Base-by-base conservation (phyloP, 2,113 vertebrate species). In the Macrotis lagotis region DNA sequence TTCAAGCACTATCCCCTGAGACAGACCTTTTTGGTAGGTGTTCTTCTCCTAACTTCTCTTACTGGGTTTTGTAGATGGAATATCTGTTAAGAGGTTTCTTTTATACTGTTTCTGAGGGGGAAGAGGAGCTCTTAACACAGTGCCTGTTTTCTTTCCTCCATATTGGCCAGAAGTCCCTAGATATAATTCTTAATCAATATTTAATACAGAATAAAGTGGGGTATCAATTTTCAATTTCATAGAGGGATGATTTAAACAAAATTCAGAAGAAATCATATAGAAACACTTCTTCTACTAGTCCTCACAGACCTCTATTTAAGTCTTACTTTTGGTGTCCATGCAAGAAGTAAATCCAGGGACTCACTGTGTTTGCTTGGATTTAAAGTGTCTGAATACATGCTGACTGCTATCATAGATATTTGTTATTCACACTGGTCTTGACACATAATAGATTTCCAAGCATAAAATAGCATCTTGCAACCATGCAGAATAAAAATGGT, bases 381-480 rank as follows among this genome's bases (percentile, higher is more conserved):
- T n/a, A 91, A 25, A 92, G 90, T 48, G 26, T 50, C 90, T 95
- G 90, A 92, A 74, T 31, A 93, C 25, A 55, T 49, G 49, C 49
- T 94, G 96, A 88, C 88, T 52, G 91, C 59, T 37, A 90, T 93
- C 31, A 93, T 26, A 55, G 88, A 37, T 95, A 93, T 94, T 95
- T 93, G 92, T 95, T 95, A 96, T 94, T 95, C 95, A 93, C 92
- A 91, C 37, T 88, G 12, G 90, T 97, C 95, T 96, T 96, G 90
- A 94, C 95, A 95, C 89, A 66, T 91, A 91, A 97, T 96, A 50
- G 59, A 95, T 94, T 94, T 96, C 89, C 28, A 94, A 96, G 96
- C 92, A 95, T 93, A 96, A 97, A 96, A 93, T 52, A 96, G 92
- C 94, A 96, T 90, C 93, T 91, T 96, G 50, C 90, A 94, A 25